Evolutionary conservation across 1,140 invertebrate genomes (phyloP).

Genomic region (Schlechtendalia chinensis): DNA sequence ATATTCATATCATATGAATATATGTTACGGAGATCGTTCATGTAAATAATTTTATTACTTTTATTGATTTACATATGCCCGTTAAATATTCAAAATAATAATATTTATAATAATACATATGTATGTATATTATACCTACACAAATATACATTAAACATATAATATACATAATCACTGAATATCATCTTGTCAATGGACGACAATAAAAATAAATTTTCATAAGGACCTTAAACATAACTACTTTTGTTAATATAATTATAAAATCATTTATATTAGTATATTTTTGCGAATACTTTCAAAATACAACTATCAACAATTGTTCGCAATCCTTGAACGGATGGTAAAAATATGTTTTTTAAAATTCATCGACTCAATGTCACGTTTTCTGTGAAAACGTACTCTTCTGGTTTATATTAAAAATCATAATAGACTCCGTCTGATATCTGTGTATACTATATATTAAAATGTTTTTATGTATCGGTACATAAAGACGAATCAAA

Average conservation of each 20-base stretch:
- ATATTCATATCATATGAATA: too few species aligned
- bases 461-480: neutral
- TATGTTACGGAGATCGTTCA: too few species aligned
- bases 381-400: constrained; percentile 19
- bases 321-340: constrained; percentile 28
- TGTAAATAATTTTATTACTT: too few species aligned
- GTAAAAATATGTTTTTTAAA: neutral
- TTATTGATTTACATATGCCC: neutral
- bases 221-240: neutral
- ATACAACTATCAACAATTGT: neutral
- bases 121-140: neutral
- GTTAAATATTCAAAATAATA: neutral
- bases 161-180: neutral
- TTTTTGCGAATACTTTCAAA: too few species aligned
- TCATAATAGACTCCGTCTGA: neutral
- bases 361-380: constrained; percentile 18
- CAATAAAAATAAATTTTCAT: neutral
- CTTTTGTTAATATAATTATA: neutral
- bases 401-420: neutral
- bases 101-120: neutral
- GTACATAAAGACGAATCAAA: neutral
- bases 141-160: neutral
- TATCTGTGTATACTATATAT: neutral
- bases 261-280: neutral
- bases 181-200: neutral